Conservation (phyloP, 1,140 invertebrate species). For the Micrasema longulum region DNA sequence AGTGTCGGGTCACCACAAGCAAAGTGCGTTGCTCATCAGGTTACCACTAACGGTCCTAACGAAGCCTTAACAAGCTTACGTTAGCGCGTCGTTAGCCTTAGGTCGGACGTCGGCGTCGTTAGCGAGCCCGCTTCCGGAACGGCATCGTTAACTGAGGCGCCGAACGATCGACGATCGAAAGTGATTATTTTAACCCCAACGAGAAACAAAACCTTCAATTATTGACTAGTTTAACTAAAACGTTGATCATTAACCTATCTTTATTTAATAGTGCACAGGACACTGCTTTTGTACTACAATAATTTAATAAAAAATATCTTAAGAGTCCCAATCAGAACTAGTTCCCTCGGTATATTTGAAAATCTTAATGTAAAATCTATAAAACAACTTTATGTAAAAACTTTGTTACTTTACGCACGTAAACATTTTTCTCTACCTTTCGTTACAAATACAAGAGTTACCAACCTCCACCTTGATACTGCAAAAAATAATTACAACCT, state of each 20-base stretch:
- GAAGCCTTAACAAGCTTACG: slow-evolving; percentile 30
- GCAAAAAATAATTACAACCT: too few relatives aligned
- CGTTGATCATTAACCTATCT: background rate
- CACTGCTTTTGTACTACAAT: background rate
- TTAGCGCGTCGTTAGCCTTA: slow-evolving; percentile 40
- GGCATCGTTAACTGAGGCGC: slow-evolving; percentile 23
- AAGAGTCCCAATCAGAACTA: too few relatives aligned
- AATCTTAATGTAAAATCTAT: too few relatives aligned
- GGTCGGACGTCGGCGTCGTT: slow-evolving; percentile 32
- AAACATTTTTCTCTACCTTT: too few relatives aligned
- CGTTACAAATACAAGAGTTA: too few relatives aligned
- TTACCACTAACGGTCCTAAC: slow-evolving; percentile 33
- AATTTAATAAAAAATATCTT: too few relatives aligned
- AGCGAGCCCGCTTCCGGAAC: slow-evolving; percentile 16
- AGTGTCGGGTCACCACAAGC: background rate
- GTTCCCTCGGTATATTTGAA: too few relatives aligned
- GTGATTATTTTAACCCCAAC: slow-evolving; percentile 7
- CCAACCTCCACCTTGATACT: too few relatives aligned
- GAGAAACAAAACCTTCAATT: background rate
- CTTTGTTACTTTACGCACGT: too few relatives aligned
- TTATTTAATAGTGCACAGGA: too few relatives aligned
- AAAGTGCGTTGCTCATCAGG: slow-evolving; percentile 15
- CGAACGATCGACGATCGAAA: slow-evolving; percentile 11
- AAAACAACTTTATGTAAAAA: too few relatives aligned
- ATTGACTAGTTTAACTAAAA: background rate